Base-by-base conservation (phyloP, 2,113 vertebrate species). In the Galeopterus variegatus region DNA sequence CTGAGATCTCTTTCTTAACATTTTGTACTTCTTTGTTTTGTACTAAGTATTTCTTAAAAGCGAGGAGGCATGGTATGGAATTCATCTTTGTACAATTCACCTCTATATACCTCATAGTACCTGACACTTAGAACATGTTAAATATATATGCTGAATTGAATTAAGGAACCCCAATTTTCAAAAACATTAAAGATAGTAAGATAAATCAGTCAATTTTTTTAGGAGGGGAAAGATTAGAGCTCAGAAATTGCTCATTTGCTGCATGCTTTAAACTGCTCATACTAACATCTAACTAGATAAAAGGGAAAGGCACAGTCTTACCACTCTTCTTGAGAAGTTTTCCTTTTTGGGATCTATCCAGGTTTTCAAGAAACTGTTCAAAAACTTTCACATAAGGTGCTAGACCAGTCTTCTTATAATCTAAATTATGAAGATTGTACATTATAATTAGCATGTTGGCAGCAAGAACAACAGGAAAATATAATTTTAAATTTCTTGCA, bases 351-450 rank as follows among this genome's bases (percentile, higher is more conserved):
- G 98, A 98, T 0, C 64, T 98, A 88, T 99, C 99, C 98, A 99
- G 93, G 45, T 97, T 98, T 96, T 99, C 99, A 97, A 99, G 98
- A 18, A 99, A 99, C 72, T 98, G 98, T 97, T 99, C 99, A 0
- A 99, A 99, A 96, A 98, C 62, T 98, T 99, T 99, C 88, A 99
- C 98, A 0, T 99, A 99, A 26, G 99, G 99, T 0, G 98, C 99
- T 96, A 99, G 98, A 96, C 99, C 99, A 1, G 99, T 99, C 97
- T 97, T 99, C 98, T 99, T 99, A 96, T 99, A 99, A 98, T 99
- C 99, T 99, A 97, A 80, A 82, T 94, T 76, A 86, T 60, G 45
- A 94, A 95, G n/a, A 62, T 50, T 52, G 65, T 21, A 48, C 15
- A 26, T 92, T 81, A 58, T 58, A 90, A 87, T 92, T 69, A 96